Evolutionary conservation across 2,113 vertebrate genomes (phyloP).

Genomic region (Nesogale talazaci): DNA sequence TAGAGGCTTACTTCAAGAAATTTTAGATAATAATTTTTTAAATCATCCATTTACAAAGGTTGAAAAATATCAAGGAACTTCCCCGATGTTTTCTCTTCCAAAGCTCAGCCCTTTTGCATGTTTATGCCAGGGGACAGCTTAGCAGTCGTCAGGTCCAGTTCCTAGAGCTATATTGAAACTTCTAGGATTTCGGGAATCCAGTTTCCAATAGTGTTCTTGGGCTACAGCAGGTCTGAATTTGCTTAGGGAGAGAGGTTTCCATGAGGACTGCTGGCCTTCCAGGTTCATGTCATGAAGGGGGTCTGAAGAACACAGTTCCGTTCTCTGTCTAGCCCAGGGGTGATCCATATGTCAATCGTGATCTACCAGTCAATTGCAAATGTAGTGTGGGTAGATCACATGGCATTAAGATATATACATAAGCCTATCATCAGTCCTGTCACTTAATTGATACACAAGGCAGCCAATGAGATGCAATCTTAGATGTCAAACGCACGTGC

Average conservation of each 20-base stretch:
- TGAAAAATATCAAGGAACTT: neutral
- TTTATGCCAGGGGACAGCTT: neutral
- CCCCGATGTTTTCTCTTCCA: neutral
- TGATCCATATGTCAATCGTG: too few species aligned
- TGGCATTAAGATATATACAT: too few species aligned
- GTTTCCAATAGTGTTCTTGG: neutral
- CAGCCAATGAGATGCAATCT: too few species aligned
- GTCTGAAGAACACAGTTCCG: neutral
- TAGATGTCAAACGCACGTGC: too few species aligned
- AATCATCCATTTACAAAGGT: neutral
- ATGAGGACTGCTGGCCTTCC: neutral
- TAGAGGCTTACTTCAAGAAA: neutral
- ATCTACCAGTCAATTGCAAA: too few species aligned
- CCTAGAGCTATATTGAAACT: neutral
- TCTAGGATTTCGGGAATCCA: neutral
- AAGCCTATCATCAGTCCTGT: too few species aligned
- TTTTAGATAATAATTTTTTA: neutral
- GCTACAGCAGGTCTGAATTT: neutral
- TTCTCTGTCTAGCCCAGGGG: neutral
- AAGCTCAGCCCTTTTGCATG: neutral
- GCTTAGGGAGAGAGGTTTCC: neutral
- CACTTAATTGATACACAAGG: too few species aligned
- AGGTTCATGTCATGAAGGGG: neutral
- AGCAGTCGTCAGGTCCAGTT: neutral
- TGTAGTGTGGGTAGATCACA: too few species aligned